Base-by-base conservation (phyloP, 2,888 invertebrate species). In the Unio delphinus region DNA sequence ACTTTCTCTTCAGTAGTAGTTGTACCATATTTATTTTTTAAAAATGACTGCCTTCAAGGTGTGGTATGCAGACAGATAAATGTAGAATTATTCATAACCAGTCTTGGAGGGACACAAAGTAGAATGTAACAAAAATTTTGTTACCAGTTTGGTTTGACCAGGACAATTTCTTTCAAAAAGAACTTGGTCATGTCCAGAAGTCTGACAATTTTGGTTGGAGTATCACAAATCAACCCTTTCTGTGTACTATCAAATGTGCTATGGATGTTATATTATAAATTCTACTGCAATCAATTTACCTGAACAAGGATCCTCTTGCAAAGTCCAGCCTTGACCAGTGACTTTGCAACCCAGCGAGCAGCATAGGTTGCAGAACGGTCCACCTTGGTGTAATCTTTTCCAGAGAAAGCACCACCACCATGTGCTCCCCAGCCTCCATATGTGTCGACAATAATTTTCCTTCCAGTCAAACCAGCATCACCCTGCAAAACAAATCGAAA, bases 341-440 rank as follows among this genome's bases (percentile, higher is more conserved):
- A 98, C 92, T 99, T 99, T 85, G 99, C 99, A 26, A 99, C 98
- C 99, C 99, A 99, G 87, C 99, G 94, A 63, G 98, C 98, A 68
- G 99, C 99, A 90, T 99, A 99, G 0, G 99, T 99, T 65, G 98
- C 99, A 1, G 98, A 98, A 66, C 93, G 88, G 91, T 99, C 99
- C 73, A 99, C 91, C 80, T 92, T 92, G 59, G 91, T 90, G 81
- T 90, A 98, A 92, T 99, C 99, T 91, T 99, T 99, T 81, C 99
- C 99, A 23, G 97, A 98, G 92, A 99, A 99, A 20, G 99, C 99
- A 80, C 99, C 99, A 82, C 99, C 99, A 63, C 99, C 99, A 90
- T 99, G 99, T 58, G 99, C 99, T 77, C 99, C 99, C 99, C 99
- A 99, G 2, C 99, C 99, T 70, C 99, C 99, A 90, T 99, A 99